phyloP scores from a whole-genome alignment of 2,888 invertebrate species.

The Ischnus inquisitorius region DNA sequence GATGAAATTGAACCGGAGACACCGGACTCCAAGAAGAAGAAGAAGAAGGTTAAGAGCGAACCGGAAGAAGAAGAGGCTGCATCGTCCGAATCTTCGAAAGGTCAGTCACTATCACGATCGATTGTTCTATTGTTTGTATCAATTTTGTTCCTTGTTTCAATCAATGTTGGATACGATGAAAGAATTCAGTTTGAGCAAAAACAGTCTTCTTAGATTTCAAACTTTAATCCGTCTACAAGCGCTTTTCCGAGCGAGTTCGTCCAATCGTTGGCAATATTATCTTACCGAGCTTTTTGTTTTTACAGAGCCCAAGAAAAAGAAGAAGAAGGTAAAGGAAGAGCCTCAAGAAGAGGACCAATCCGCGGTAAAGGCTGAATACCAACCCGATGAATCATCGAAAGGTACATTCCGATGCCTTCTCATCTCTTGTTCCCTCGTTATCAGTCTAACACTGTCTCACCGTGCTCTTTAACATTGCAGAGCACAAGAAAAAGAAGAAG shows the following conservation, averaged over 20 bases:
- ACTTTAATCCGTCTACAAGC: neutral
- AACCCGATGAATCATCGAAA: slow-evolving; percentile 51
- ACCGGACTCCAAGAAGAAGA: slow-evolving; percentile 72
- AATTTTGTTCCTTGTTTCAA: no score
- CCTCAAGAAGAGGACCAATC: slow-evolving; percentile 57
- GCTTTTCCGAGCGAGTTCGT: neutral
- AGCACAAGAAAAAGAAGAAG: slow-evolving; percentile 83
- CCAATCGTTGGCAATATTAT: neutral
- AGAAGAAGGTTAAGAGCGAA: slow-evolving; percentile 67
- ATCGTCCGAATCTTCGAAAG: slow-evolving; percentile 61
- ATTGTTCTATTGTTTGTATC: neutral
- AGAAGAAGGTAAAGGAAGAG: slow-evolving; percentile 83
- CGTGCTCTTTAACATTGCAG: slow-evolving; percentile 63
- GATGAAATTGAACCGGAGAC: slow-evolving; percentile 78
- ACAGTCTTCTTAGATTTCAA: neutral
- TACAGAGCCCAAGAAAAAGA: slow-evolving; percentile 78
- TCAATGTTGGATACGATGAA: no score
- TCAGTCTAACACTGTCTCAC: slow-evolving; percentile 24
- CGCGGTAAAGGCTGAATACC: slow-evolving; percentile 28
- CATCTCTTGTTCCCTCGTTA: slow-evolving; percentile 11
- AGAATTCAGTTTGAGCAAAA: no score
- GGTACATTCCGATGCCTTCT: slow-evolving; percentile 59
- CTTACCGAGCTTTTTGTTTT: slow-evolving; percentile 18
- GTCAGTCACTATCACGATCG: neutral
- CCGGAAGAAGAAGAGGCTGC: slow-evolving; percentile 66